These are phyloP conservation scores for Phthorimaea operculella DNA, from an alignment of 1,140 invertebrate species.

Conservation along the genomic window DNA sequence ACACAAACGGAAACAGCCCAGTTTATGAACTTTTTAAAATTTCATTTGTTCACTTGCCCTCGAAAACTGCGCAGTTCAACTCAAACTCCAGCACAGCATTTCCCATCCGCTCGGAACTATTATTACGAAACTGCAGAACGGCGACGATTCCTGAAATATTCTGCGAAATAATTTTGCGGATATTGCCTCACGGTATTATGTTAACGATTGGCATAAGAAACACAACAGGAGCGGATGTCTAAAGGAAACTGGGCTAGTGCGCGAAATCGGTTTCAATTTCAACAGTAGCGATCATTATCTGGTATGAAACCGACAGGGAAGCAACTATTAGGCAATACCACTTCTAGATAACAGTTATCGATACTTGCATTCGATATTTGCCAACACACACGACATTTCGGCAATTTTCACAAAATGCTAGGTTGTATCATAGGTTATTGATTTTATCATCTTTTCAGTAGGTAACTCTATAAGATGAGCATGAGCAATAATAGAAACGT, in stretches of 20 bases:
- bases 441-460: too few relatives aligned
- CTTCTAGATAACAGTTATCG: background rate
- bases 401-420: too few relatives aligned
- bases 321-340: background rate
- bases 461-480: too few relatives aligned
- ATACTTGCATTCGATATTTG: background rate
- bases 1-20: conserved; percentile 39
- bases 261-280: background rate
- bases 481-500: too few relatives aligned
- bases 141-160: background rate
- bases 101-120: background rate
- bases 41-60: conserved; percentile 20
- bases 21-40: conserved; percentile 48
- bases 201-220: background rate
- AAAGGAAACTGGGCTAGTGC: background rate
- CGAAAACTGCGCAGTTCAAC: background rate
- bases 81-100: conserved; percentile 2
- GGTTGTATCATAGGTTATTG: too few relatives aligned
- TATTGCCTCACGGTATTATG: background rate
- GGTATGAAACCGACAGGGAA: background rate
- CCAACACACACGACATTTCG: too few relatives aligned
- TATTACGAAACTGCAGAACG: too few relatives aligned
- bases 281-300: background rate
- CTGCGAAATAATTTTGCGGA: background rate
- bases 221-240: background rate